Conservation (phyloP, 2,888 invertebrate species). For the Nipponacmea schrenckii region DNA sequence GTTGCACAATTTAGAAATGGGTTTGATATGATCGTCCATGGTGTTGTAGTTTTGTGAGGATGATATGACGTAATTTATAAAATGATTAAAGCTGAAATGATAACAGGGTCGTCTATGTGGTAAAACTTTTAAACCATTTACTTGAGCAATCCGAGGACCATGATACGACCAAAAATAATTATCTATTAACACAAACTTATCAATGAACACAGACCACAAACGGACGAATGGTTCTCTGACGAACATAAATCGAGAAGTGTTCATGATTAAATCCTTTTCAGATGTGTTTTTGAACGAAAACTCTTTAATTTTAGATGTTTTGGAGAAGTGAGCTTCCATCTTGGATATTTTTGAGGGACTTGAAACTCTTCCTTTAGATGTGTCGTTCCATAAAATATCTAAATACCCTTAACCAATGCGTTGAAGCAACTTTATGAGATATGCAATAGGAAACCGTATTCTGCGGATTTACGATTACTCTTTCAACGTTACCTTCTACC, state of each 20-base stretch:
- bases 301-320: conserved; percentile 11
- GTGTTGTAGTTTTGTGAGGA: background rate
- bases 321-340: conserved; percentile 21
- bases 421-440: conserved; percentile 27
- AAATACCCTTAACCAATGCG: conserved; percentile 27
- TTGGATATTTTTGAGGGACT: conserved; percentile 24
- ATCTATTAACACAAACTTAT: conserved; percentile 39
- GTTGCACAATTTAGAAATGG: conserved; percentile 30
- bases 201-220: conserved; percentile 41
- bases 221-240: conserved; percentile 36
- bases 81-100: conserved; percentile 34
- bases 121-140: conserved; percentile 17
- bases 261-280: conserved; percentile 5
- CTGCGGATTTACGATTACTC: background rate
- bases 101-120: conserved; percentile 17
- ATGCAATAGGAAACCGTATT: conserved; percentile 20
- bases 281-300: background rate
- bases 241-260: conserved; percentile 36
- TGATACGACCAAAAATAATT: conserved; percentile 31
- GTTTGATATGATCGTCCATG: conserved; percentile 36
- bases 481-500: background rate
- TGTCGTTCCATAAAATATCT: conserved; percentile 27
- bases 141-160: conserved; percentile 17
- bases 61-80: conserved; percentile 28
- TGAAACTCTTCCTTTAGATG: conserved; percentile 8